Evolutionary conservation across 1,140 invertebrate genomes (phyloP), one percentile per base, ranked within the genome.

Genomic region (Bombus huntii): DNA sequence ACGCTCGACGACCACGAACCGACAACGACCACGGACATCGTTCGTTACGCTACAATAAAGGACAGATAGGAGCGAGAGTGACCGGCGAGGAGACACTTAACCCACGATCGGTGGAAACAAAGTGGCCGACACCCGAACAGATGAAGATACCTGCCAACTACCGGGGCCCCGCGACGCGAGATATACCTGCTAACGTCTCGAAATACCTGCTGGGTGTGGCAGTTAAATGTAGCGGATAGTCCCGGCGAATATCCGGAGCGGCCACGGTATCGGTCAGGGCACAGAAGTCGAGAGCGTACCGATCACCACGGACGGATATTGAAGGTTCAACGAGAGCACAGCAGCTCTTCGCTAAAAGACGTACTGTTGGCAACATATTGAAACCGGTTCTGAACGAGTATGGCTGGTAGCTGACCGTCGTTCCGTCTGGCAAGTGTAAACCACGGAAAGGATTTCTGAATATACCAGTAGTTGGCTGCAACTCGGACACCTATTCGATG

Each of bases 331-430:
- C 87, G 88, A 87, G 81, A 87, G 76, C 72, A 74, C 76, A 70
- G 68, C 77, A 66, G 10, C 59, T 89, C 13, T 62, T 39, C 85
- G 82, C 74, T 87, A 90, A 91, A 90, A 92, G 81, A 89, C 59
- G 81, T 91, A 92, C 81, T 92, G 90, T 47, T 88, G 90, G 75
- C 89, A 90, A 86, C 92, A 89, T 86, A 88, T 90, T 89, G 87
- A 89, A 93, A 94, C 93, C 92, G 93, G 93, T 94, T 94, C 89
- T 82, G 78, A 86, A 91, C 89, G 92, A 93, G 91, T 91, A 92
- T 92, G 90, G 90, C 92, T 90, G 91, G 90, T 92, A 89, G 79
- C 80, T 15, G 28, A 13, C 25, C 76, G 77, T 79, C 90, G 89
- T 87, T 89, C 87, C 88, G 89, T 92, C 89, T 73, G 89, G 88